Base-by-base conservation (phyloP, 2,888 invertebrate species). In the Steinernema hermaphroditum region DNA sequence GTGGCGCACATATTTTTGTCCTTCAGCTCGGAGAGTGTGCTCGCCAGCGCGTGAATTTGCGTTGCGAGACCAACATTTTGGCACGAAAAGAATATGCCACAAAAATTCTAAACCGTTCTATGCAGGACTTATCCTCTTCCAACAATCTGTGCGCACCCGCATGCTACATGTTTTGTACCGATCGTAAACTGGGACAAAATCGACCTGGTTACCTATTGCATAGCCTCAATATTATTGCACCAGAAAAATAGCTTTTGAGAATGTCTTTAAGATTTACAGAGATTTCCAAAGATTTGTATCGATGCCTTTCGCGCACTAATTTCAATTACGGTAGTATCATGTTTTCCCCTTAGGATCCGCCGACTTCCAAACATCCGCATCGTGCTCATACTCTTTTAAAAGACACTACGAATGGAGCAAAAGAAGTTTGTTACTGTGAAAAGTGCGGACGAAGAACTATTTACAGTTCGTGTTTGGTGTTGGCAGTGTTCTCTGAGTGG, bases 401-500 rank as follows among this genome's bases (percentile, higher is more conserved):
- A 46, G 46, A 6, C 46, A 6, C 22, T 46, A 4, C 16, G 22
- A 6, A 46, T 46, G n/a, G n/a, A 2, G 4, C 22, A 2, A 6
- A 19, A 19, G n/a, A 19, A 19, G 46, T 46, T 46, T 46, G 46
- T 46, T 19, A 9, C 4, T 46, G 46, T 46, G 46, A 19, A 4
- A 16, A 46, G 46, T 6, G 46, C n/a, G 46, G 16, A 16, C 4
- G 46, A 16, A n/a, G 46, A 46, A 19, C 46, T 16, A 19, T 46
- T 6, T n/a, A 27, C 14, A 29, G 62, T 62, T 62, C 62, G 32
- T 62, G 62, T 62, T 62, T 29, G 62, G 6, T 62, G 62, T 62
- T 62, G 46, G 29, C 32, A 32, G 29, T 62, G 32, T 62, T 62
- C 32, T 32, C 19, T 19, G 62, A 62, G 62, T 32, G 62, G 27